Evolutionary conservation across 2,888 invertebrate species (phyloP).

Genomic region (Archaeoteleia sp.): DNA sequence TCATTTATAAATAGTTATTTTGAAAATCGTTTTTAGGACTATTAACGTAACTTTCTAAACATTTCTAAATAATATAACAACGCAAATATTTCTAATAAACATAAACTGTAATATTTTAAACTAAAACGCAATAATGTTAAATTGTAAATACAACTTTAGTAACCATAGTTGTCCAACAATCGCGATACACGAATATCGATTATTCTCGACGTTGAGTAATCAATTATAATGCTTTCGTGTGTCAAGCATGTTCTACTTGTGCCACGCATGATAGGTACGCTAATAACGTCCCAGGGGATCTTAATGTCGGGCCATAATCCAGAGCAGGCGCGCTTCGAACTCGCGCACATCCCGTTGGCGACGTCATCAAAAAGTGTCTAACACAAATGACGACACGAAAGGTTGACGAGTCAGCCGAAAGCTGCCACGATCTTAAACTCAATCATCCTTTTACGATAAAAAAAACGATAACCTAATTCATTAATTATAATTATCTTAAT

Average conservation of each 20-base stretch:
- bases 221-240: conserved; percentile 59
- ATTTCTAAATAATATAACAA: too few species aligned
- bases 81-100: too few species aligned
- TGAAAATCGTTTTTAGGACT: too few species aligned
- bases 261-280: conserved; percentile 68
- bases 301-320: conserved; percentile 61
- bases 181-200: conserved; percentile 40
- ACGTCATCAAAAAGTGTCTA: conserved; percentile 21
- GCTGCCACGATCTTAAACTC: background rate
- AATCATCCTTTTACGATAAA: too few species aligned
- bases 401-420: background rate
- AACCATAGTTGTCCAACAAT: conserved; percentile 12
- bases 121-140: background rate
- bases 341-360: conserved; percentile 21
- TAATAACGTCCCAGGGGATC: conserved; percentile 72
- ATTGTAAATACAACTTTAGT: conserved; percentile 1
- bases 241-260: conserved; percentile 67
- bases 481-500: too few species aligned
- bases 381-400: conserved; percentile 8
- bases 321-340: conserved; percentile 37
- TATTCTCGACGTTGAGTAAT: conserved; percentile 53
- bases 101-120: too few species aligned
- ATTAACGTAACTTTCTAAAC: too few species aligned
- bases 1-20: too few species aligned
- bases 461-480: too few species aligned